These are phyloP conservation scores for Pangasius mekongensis DNA, from an alignment of 2,797 vertebrate genomes.

Conservation along the genomic window DNA sequence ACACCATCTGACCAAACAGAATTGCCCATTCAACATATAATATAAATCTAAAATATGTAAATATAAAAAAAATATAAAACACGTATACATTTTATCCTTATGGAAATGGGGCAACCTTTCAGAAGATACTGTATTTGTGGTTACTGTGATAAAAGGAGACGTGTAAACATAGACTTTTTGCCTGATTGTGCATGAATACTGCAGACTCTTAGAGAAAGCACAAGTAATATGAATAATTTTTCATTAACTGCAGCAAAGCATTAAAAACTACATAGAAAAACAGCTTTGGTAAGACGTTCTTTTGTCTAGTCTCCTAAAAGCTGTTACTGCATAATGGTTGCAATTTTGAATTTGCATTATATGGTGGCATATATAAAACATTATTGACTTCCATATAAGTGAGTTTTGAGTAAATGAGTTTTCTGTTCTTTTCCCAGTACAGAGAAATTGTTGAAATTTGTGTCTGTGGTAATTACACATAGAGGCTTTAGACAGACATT, in stretches of 20 bases:
- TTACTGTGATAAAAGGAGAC: not conserved
- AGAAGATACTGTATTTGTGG: not conserved
- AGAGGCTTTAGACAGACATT: not conserved
- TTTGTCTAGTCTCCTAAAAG: not conserved
- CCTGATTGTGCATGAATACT: not conserved
- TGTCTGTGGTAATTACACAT: not conserved
- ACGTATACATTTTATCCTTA: not conserved
- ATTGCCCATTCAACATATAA: not conserved
- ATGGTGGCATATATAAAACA: not conserved
- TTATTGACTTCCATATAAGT: not conserved
- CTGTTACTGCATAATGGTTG: not conserved
- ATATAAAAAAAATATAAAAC: too few relatives aligned
- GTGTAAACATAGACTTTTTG: not conserved
- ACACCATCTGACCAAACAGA: not conserved
- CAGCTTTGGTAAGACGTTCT: not conserved
- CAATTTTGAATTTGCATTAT: not conserved
- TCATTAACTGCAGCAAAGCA: conserved; percentile 7
- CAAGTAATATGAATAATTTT: not conserved
- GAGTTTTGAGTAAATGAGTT: not conserved
- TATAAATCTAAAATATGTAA: not conserved
- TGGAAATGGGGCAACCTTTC: not conserved
- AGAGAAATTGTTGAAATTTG: not conserved
- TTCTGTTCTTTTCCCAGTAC: not conserved
- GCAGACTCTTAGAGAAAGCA: not conserved
- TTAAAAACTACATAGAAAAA: not conserved